Evolutionary conservation across 2,797 vertebrate genomes (phyloP).

Genomic region (Pteropus rufus): DNA sequence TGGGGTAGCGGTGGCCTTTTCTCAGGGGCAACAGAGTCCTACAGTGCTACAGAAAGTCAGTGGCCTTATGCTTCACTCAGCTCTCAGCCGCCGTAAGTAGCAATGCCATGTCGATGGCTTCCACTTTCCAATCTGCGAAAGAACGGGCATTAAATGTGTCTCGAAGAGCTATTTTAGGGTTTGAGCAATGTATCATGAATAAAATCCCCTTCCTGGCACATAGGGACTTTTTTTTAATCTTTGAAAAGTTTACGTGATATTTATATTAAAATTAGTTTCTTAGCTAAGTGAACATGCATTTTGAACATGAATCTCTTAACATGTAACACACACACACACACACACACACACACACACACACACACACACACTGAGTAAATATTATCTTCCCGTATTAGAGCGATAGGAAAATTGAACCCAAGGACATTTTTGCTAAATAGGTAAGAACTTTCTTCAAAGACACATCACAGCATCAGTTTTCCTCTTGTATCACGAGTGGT

Average conservation of each 20-base stretch:
- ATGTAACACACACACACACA: background rate
- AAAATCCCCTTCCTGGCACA: background rate
- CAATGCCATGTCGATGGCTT: background rate
- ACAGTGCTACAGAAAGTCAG: accelerated
- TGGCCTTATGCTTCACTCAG: accelerated
- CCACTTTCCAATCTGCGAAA: background rate
- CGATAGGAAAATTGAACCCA: background rate
- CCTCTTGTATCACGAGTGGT: background rate
- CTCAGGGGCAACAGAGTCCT: background rate
- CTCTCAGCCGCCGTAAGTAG: accelerated
- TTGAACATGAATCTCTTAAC: background rate
- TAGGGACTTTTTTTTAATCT: background rate
- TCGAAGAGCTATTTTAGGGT: background rate
- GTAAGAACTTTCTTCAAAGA: background rate
- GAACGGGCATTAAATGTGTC: background rate
- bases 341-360: too few relatives aligned
- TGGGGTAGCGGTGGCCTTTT: background rate
- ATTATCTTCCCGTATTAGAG: background rate
- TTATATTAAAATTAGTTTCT: background rate
- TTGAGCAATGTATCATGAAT: background rate
- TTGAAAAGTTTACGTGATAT: background rate
- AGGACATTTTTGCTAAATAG: background rate
- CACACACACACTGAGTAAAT: background rate
- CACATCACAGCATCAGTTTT: background rate
- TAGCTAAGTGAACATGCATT: background rate